A percentile compares a stretch with the other conserved stretches of the same genome.
These are phyloP conservation scores for Coptodon rendalli DNA, from an alignment of 2,113 vertebrate species.

Conservation along the genomic window DNA sequence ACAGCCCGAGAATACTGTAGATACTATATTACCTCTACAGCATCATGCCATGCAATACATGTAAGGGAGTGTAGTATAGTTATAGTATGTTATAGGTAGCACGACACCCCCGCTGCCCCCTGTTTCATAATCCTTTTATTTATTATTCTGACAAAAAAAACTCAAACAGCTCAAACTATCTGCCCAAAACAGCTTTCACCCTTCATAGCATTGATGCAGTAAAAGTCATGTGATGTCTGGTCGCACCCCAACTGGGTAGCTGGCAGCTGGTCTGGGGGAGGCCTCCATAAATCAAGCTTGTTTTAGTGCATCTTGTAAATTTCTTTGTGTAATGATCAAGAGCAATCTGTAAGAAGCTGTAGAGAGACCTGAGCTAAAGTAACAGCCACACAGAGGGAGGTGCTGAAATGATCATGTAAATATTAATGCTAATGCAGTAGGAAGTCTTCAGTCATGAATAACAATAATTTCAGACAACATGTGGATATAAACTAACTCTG, in stretches of 20 bases:
- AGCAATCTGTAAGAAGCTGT: background rate
- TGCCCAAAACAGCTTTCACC: background rate
- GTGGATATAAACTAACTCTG: background rate
- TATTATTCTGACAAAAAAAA: background rate
- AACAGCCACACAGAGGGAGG: background rate
- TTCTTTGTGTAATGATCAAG: background rate
- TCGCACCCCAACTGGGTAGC: background rate
- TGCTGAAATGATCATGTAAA: background rate
- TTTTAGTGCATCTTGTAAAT: background rate
- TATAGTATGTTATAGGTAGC: background rate
- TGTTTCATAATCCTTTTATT: background rate
- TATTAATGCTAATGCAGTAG: constrained; percentile 27
- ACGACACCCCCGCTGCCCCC: background rate
- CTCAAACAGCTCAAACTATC: background rate
- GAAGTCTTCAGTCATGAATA: background rate
- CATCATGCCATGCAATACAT: background rate
- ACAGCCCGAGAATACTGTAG: rapidly evolving
- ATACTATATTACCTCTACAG: background rate
- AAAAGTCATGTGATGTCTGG: background rate
- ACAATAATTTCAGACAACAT: background rate
- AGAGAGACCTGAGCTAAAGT: background rate
- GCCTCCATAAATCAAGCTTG: background rate
- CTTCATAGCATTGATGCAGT: background rate
- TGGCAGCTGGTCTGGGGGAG: background rate
- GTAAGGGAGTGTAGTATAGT: background rate